Evolutionary conservation across 2,888 invertebrate genomes (phyloP), one percentile per base, ranked within the genome.

Genomic region (Athalia cordata): DNA sequence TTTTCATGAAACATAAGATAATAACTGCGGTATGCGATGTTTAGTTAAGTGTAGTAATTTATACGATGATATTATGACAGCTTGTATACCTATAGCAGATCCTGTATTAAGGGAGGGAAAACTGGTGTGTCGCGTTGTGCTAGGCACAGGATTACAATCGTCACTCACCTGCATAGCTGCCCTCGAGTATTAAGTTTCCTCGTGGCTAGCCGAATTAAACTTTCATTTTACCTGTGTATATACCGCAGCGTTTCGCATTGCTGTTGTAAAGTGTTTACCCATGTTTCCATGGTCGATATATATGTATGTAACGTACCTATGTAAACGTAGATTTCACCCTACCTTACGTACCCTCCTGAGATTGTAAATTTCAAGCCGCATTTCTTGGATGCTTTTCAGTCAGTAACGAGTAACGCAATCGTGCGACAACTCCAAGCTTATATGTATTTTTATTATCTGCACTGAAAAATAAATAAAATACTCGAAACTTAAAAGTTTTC

Each of bases 221-320:
- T 29, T 29, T 29, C 29, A 29, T 29, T 29, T 29, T 29, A 29
- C 2, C 29, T 2, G 2, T 2, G 29, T 29, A 29, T 29, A 75
- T 75, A 61, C 75, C 75, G 75, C 75, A 64, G 64, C 75, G 75
- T 75, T 75, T 75, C 75, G 75, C 75, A 75, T 75, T 75, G 75
- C 75, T 62, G 75, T 75, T 64, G 29, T 62, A 52, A 61, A 61
- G 64, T 75, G 75, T 75, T 75, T 75, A 61, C 75, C 29, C 75
- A 75, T 75, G 75, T 75, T 75, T 75, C 75, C 64, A 75, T 75
- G 75, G 64, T 75, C 75, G 75, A 75, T 75, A 75, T 50, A 47
- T 9, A 66, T 55, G n/a, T 8, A 8, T 62, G 15, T 62, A 62
- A 62, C n/a, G 13, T 52, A 2, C 52, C n/a, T 11, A 7, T 11